Evolutionary conservation across 2,797 vertebrate species (phyloP), one percentile per base, ranked within the genome.

Genomic region (Babyrousa celebensis): DNA sequence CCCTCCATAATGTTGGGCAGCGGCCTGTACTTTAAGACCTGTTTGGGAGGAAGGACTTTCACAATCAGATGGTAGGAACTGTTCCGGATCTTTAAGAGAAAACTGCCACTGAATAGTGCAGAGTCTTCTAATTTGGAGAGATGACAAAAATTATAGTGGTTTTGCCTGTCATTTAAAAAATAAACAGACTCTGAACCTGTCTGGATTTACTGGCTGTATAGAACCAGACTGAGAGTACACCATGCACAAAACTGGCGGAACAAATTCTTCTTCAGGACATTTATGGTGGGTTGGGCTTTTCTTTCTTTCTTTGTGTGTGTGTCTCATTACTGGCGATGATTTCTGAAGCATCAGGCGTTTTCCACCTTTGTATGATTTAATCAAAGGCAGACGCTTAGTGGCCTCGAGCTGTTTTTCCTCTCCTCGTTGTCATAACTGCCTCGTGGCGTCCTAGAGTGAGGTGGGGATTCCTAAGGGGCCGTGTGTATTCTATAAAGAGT

Each of bases 121-220:
- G 70, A 83, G 95, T 95, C 94, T 96, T 97, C 92, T 96, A 85
- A 84, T 97, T 97, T 96, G 87, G 85, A 95, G 96, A 95, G 94
- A 91, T 92, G 92, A 93, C 72, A 96, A 93, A 89, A 96, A 98
- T 95, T 91, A 74, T 65, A 86, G 89, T 86, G 92, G 87, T 95
- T 97, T 92, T 94, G 82, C 89, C 68, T 94, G 80, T 96, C 95
- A 94, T 97, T 96, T 90, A 86, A 96, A 95, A 97, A 96, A 77
- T 87, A 93, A 96, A 89, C 85, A 96, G 48, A 89, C 75, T 95
- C 40, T 27, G 58, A 96, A 96, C 78, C 94, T 91, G 68, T 95
- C 91, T 96, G 91, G 79, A 77, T 93, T 95, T 89, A 86, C 79
- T 95, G 92, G 43, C 82, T 71, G 89, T 68, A n/a, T 0, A 54